A percentile compares a stretch with the other conserved stretches of the same genome.
phyloP scores from a whole-genome alignment of 2,797 vertebrate species.

The Acanthopagrus latus region DNA sequence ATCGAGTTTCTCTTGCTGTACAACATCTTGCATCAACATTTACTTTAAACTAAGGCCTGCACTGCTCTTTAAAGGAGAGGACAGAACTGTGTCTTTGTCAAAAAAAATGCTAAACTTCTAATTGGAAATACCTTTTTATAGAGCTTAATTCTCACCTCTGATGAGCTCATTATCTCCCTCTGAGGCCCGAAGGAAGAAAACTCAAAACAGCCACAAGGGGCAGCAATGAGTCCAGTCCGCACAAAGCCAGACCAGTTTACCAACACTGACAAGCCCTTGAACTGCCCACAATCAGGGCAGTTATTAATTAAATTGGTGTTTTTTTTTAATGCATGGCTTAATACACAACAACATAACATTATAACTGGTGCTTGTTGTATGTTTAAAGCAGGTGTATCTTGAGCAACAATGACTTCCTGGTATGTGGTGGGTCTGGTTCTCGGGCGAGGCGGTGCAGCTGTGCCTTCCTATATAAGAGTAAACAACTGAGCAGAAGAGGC shows the following conservation, averaged over 20 bases:
- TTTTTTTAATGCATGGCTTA: background rate
- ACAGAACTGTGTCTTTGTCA: no score
- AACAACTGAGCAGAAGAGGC: background rate
- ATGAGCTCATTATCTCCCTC: no score
- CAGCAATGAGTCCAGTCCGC: no score
- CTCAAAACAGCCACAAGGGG: no score
- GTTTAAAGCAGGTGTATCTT: background rate
- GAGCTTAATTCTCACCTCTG: no score
- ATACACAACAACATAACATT: background rate
- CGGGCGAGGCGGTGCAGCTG: slow-evolving; percentile 12
- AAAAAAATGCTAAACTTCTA: no score
- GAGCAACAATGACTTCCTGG: background rate
- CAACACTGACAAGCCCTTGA: background rate
- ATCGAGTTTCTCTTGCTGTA: no score
- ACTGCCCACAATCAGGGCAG: background rate
- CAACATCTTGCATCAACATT: no score
- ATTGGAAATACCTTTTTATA: no score
- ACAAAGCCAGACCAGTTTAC: background rate
- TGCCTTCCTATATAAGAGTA: slow-evolving; percentile 1
- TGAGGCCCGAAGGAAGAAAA: no score
- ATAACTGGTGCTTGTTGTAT: background rate
- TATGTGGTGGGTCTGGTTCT: background rate
- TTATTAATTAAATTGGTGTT: background rate
- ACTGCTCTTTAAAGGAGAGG: no score
- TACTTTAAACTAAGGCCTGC: no score